phyloP scores from a whole-genome alignment of 2,113 vertebrate genomes.

The Lepus europaeus region DNA sequence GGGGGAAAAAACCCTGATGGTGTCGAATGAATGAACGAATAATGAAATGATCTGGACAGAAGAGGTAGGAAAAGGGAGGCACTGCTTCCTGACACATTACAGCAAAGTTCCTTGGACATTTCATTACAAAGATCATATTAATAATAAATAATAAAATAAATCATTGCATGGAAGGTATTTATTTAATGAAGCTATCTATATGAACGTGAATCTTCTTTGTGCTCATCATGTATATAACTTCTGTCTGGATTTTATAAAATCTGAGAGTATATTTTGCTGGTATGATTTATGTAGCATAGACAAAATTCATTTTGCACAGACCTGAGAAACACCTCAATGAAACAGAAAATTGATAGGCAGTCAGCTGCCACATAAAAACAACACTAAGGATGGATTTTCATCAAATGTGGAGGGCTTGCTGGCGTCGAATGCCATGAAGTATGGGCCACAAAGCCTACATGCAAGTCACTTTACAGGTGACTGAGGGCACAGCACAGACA shows the following conservation, averaged over 20 bases:
- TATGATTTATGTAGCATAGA: not conserved
- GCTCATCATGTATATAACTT: not conserved
- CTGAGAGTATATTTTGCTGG: not conserved
- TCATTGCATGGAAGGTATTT: not conserved
- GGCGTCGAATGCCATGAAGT: not conserved
- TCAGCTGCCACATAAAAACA: not conserved
- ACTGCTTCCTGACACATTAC: not conserved
- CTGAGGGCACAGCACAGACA: not conserved
- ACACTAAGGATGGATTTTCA: not conserved
- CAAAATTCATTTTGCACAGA: not conserved
- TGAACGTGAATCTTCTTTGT: not conserved
- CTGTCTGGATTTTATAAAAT: conserved; percentile 4
- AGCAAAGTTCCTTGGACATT: not conserved
- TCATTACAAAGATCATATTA: not conserved
- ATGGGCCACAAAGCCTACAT: not conserved
- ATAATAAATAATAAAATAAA: not conserved
- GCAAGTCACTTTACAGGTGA: not conserved
- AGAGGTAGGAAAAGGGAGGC: not conserved
- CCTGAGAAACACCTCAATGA: not conserved
- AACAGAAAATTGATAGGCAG: not conserved
- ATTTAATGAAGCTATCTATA: not conserved
- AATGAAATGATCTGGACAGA: conserved; percentile 12
- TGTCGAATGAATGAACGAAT: not conserved
- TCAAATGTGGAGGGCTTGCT: not conserved
- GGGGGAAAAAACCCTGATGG: not conserved